A percentile compares a stretch with the other conserved stretches of the same genome.
Conservation (phyloP, 1,140 invertebrate species). For the Subanguina moxae region DNA sequence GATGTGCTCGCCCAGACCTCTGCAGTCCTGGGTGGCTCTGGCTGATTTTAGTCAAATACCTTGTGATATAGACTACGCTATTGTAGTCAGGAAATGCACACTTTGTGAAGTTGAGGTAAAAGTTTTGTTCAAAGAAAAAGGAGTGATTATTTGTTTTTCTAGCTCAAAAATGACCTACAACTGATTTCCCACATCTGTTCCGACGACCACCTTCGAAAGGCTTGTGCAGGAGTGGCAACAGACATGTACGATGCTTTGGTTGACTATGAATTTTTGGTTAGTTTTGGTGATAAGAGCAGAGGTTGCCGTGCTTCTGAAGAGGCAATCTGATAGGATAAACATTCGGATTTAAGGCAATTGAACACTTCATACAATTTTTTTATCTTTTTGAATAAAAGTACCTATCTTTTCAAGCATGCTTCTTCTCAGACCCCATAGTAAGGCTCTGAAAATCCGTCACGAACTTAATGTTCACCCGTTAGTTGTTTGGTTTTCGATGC, state of each 20-base stretch:
- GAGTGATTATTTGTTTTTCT: too few species aligned
- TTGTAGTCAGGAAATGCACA: background rate
- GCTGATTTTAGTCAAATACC: slow-evolving; percentile 22
- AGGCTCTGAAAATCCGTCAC: too few species aligned
- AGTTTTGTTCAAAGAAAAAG: background rate
- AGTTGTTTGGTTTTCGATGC: too few species aligned
- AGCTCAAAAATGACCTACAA: slow-evolving; percentile 12
- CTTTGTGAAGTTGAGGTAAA: background rate
- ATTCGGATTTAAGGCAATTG: too few species aligned
- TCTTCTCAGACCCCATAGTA: too few species aligned
- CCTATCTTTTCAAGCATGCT: too few species aligned
- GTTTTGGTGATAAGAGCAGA: too few species aligned
- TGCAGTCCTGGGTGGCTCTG: slow-evolving; percentile 15
- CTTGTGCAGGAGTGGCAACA: background rate
- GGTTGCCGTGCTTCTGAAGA: too few species aligned
- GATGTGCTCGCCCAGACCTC: slow-evolving; percentile 12
- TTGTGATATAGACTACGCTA: slow-evolving; percentile 7
- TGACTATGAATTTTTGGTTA: slow-evolving; percentile 16
- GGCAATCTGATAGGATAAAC: too few species aligned
- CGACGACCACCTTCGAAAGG: slow-evolving; percentile 5
- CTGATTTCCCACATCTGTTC: slow-evolving; percentile 14
- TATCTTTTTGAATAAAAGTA: too few species aligned
- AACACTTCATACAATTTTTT: too few species aligned
- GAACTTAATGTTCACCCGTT: too few species aligned
- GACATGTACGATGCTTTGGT: background rate